Evolutionary conservation across 2,888 invertebrate genomes (phyloP).

Genomic region (Acanthosepion lycidas): DNA sequence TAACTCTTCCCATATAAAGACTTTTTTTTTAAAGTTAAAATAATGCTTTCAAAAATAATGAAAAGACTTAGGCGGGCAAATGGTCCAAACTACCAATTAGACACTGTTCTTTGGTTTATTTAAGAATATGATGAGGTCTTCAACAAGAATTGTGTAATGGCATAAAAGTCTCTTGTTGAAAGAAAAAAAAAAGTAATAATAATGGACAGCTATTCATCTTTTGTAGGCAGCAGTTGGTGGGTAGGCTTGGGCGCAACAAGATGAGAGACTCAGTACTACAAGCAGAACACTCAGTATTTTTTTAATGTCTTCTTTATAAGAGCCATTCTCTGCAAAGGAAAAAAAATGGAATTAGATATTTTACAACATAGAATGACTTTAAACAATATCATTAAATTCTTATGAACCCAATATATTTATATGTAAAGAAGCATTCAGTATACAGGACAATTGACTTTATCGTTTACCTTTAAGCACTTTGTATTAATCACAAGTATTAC

Average conservation of each 20-base stretch:
- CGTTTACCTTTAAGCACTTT: no score
- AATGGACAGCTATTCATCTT: neutral
- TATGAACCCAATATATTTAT: neutral
- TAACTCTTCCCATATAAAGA: neutral
- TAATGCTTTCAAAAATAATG: neutral
- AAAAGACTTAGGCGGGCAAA: neutral
- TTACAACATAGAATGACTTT: neutral
- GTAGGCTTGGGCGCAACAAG: neutral
- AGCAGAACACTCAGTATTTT: slow-evolving; percentile 62
- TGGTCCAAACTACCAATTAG: neutral
- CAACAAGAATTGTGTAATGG: neutral
- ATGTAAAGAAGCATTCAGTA: no score
- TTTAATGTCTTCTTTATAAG: slow-evolving; percentile 74
- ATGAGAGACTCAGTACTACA: neutral
- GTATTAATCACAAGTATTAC: no score
- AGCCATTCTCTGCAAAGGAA: slow-evolving; percentile 71
- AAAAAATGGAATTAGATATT: neutral
- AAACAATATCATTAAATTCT: neutral
- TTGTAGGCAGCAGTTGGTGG: neutral
- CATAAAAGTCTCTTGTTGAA: neutral
- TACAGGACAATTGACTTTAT: no score
- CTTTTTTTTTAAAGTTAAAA: neutral
- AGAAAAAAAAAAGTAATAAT: neutral
- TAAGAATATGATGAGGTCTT: neutral
- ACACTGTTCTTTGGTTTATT: neutral